Evolutionary conservation across 2,113 vertebrate genomes (phyloP), one percentile per base, ranked within the genome.

Genomic region (Chloroceryle aenea): DNA sequence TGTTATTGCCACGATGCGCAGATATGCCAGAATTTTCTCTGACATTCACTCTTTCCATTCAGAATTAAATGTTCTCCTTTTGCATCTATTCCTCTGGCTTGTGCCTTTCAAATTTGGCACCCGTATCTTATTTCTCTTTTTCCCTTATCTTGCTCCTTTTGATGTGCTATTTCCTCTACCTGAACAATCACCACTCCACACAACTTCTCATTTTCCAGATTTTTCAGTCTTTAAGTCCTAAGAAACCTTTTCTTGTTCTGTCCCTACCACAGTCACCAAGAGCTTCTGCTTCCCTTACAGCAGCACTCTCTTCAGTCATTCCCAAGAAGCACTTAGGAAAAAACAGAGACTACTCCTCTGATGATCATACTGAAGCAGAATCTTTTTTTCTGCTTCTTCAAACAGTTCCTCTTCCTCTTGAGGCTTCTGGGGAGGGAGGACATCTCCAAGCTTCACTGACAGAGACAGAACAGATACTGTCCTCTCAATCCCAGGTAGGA

Each of bases 61-160:
- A 76, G 87, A 91, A 95, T 91, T 52, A 91, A 91, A 89, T 93
- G 90, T 92, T 93, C 90, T 93, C 40, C 78, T 15, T 80, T 92
- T 85, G 53, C 53, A 42, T 78, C 42, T 68, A 47, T 77, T 88
- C 64, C 52, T 85, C 83, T 48, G 61, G 82, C 72, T 87, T 42
- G 32, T 66, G 78, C 68, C 67, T 93, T 90, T 94, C 79, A 91
- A 68, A 64, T 87, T 77, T 87, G 64, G 56, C 89, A 89, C 72
- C 43, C 52, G 59, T 73, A 59, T 85, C 76, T 63, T 66, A 18
- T 59, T 76, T 79, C 58, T 72, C 1, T 75, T 59, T 89, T 89
- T 76, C 19, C 71, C 42, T 73, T 81, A 52, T 50, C 88, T 94
- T 91, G n/a, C 53, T 76, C 27, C 26, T 77, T 90, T 38, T 66